Evolutionary conservation across 2,797 vertebrate genomes (phyloP), one percentile per base, ranked within the genome.

Genomic region (Phaenicophaeus curvirostris): DNA sequence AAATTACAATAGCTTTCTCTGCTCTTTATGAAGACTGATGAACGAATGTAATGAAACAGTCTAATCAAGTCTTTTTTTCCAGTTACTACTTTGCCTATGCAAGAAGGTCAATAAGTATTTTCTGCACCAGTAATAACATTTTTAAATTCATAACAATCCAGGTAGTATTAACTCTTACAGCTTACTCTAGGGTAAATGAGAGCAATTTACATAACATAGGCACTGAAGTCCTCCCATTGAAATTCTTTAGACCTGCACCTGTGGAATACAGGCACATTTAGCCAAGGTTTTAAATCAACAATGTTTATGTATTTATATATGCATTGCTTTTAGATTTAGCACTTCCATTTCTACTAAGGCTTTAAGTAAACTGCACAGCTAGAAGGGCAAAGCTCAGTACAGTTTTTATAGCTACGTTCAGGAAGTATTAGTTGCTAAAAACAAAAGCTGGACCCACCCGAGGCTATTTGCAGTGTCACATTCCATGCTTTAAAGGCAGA

Each of bases 391-490:
- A 96, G 87, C 85, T 89, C 85, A 59, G 37, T 46, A 57, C 39
- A 77, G 31, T 39, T 95, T 88, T 71, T 77, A 89, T 27, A 92
- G 68, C 81, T 65, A 8, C 0, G 2, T 79, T 28, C 80, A 94
- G 96, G 95, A 97, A 96, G 90, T 86, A 46, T 53, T 61, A 81
- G 86, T 33, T 83, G 78, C 37, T 93, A 87, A 94, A 97, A 96
- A 96, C 94, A 96, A 92, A 91, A 93, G 78, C 88, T 86, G 85
- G 91, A 95, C 90, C 87, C 90, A 80, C 90, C 80, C 53, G 9
- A 73, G 77, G 93, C 95, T 94, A 94, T 96, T 95, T 96, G 86
- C 85, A 94, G 88, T 76, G 89, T 31, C 58, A 23, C 92, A 95
- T 97, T 95, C 93, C 93, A 73, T 37, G 59, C 74, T 94, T 57